Percentiles rank a stretch among this genome's conserved stretches.
These are phyloP conservation scores for Sycobia sp. DNA, from an alignment of 1,140 invertebrate genomes.

Conservation along the genomic window DNA sequence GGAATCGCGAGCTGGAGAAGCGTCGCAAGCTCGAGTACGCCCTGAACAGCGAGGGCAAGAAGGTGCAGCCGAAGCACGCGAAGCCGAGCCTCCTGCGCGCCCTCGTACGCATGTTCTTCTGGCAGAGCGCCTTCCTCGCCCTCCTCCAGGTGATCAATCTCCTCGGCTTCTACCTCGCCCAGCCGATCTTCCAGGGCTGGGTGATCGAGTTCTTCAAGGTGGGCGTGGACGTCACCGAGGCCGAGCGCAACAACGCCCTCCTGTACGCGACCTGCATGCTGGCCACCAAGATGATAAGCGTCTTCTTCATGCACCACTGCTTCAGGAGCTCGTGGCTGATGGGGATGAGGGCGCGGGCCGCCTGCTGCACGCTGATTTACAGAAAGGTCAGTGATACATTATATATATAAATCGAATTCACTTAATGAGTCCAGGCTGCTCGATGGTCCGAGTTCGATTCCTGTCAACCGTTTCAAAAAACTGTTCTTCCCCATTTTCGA, in stretches of 20 bases:
- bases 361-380: slow-evolving; percentile 67
- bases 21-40: slow-evolving; percentile 47
- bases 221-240: slow-evolving; percentile 26
- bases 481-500: too few species aligned
- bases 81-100: slow-evolving; percentile 58
- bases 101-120: slow-evolving; percentile 57
- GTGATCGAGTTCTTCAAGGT: slow-evolving; percentile 64
- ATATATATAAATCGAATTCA: too few species aligned
- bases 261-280: slow-evolving; percentile 53
- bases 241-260: slow-evolving; percentile 46
- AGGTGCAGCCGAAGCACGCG: slow-evolving; percentile 39
- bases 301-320: slow-evolving; percentile 59
- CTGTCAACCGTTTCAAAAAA: too few species aligned
- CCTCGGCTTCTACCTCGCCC: slow-evolving; percentile 48
- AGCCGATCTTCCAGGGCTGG: slow-evolving; percentile 62
- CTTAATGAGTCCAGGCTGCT: too few species aligned
- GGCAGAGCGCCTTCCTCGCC: slow-evolving; percentile 55
- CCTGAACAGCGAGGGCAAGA: slow-evolving; percentile 56
- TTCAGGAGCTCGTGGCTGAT: slow-evolving; percentile 57
- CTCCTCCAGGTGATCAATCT: slow-evolving; percentile 52
- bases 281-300: slow-evolving; percentile 42
- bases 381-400: slow-evolving; percentile 61
- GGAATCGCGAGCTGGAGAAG: slow-evolving; percentile 59
- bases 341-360: slow-evolving; percentile 67
- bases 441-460: too few species aligned